phyloP scores from a whole-genome alignment of 2,113 vertebrate species.

The Bothrops jararaca region DNA sequence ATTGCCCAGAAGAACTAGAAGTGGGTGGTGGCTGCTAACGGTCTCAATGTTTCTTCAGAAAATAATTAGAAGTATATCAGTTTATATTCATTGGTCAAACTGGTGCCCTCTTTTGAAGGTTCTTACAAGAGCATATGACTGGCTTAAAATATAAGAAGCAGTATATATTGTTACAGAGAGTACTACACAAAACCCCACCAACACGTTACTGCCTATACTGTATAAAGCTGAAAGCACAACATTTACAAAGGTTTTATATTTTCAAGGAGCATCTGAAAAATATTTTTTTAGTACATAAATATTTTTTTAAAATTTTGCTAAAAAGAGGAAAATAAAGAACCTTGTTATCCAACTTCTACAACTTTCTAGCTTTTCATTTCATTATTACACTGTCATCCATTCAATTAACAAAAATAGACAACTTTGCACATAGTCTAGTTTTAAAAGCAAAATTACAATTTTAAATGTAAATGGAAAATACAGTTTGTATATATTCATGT shows the following conservation, averaged over 20 bases:
- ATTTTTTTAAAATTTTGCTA: neutral
- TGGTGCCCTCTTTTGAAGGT: neutral
- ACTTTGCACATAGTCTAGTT: neutral
- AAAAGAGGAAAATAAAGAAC: neutral
- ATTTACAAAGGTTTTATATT: neutral
- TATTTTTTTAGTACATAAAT: neutral
- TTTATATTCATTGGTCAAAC: neutral
- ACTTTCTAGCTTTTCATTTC: neutral
- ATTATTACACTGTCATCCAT: neutral
- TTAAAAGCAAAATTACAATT: neutral
- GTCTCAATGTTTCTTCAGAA: neutral
- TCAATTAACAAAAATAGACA: neutral
- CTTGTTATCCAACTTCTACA: neutral
- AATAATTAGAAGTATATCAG: neutral
- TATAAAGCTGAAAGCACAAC: too few species aligned
- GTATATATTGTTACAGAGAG: neutral
- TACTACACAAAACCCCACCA: neutral
- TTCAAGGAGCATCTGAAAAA: neutral
- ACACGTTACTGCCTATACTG: neutral
- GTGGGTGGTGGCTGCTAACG: neutral
- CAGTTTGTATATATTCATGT: neutral
- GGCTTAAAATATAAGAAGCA: neutral
- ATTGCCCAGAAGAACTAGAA: neutral
- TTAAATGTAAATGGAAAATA: neutral
- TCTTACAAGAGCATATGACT: neutral